A percentile compares a stretch with the other conserved stretches of the same genome.
phyloP scores from a whole-genome alignment of 2,888 invertebrate genomes.

The Drosophila prolongata region DNA sequence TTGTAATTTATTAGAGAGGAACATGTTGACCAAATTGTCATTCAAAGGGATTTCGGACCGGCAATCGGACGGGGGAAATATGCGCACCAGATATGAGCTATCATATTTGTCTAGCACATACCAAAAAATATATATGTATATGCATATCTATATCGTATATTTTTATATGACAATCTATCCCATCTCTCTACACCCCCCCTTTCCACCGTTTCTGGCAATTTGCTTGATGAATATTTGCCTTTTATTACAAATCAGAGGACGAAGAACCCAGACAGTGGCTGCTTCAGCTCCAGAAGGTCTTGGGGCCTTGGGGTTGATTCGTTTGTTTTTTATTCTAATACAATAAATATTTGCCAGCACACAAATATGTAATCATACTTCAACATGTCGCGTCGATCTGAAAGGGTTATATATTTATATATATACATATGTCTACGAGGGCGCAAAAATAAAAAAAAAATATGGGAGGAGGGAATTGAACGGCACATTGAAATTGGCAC shows the following conservation, averaged over 20 bases:
- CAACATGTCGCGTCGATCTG: constrained; percentile 48
- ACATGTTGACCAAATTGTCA: constrained; percentile 80
- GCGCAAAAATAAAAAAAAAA: background rate
- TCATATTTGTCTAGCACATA: constrained; percentile 44
- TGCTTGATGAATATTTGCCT: constrained; percentile 78
- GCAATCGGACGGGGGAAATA: constrained; percentile 1
- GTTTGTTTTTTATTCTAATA: constrained; percentile 64
- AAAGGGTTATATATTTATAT: constrained; percentile 51
- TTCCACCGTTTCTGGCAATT: constrained; percentile 48
- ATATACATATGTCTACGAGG: background rate
- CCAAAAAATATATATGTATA: constrained; percentile 12
- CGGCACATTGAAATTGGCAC: constrained; percentile 76
- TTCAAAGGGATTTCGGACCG: constrained; percentile 73
- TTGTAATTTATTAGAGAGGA: constrained; percentile 78
- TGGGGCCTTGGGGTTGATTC: constrained; percentile 12
- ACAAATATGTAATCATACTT: constrained; percentile 76
- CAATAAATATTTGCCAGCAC: constrained; percentile 77
- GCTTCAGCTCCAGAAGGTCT: constrained; percentile 2
- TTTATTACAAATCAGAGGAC: constrained; percentile 71
- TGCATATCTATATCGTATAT: constrained; percentile 24
- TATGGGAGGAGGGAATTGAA: constrained; percentile 53
- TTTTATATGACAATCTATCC: constrained; percentile 33
- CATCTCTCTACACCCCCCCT: constrained; percentile 3
- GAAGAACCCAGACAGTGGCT: constrained; percentile 45
- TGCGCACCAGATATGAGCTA: constrained; percentile 54